Evolutionary conservation across 2,113 vertebrate genomes (phyloP).

Genomic region (Herpailurus yagouaroundi): DNA sequence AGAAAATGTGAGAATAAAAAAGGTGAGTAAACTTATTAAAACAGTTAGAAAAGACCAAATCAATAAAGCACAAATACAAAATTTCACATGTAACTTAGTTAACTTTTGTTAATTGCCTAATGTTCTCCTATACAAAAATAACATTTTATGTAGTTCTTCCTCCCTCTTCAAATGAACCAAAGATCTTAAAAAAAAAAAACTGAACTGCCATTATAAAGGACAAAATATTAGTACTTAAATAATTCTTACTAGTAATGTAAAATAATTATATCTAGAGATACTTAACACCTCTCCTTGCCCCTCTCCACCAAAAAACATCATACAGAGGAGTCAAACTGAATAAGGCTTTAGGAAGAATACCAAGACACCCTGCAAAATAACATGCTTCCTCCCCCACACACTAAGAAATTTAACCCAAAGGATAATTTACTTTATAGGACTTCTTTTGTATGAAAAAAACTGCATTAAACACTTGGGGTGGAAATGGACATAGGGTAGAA

Average conservation of each 20-base stretch:
- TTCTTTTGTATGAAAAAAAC: neutral
- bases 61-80: constrained; percentile 26
- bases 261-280: neutral
- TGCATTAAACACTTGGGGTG: neutral
- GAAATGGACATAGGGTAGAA: neutral
- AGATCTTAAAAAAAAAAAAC: neutral
- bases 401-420: neutral
- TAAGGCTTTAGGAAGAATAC: neutral
- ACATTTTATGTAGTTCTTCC: neutral
- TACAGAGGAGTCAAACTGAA: neutral
- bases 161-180: neutral
- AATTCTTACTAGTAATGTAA: neutral
- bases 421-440: neutral
- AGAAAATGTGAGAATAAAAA: neutral
- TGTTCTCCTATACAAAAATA: neutral
- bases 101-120: neutral
- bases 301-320: neutral
- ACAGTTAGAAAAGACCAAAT: neutral
- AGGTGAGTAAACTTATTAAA: neutral
- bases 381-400: neutral
- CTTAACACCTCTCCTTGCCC: neutral
- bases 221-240: constrained; percentile 20
- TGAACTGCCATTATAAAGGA: neutral
- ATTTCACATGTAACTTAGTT: neutral
- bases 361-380: constrained; percentile 5